Evolutionary conservation across 2,888 invertebrate species (phyloP), one percentile per base, ranked within the genome.

Genomic region (Tenthredo mesomela): DNA sequence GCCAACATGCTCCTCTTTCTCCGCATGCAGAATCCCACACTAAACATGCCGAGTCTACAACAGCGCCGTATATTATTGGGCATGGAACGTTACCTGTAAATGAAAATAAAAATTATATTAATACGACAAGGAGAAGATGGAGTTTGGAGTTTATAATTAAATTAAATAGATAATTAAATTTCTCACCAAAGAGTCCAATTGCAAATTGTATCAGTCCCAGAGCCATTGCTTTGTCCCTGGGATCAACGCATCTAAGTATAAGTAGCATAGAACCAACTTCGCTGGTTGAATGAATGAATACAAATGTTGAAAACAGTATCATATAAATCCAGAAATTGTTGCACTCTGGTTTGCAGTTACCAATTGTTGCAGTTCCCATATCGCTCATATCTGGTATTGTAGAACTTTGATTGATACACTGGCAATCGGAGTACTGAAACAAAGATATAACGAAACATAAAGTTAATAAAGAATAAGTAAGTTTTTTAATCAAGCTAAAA

Each of bases 191-290:
- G 88, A 98, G 95, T 85, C 98, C 98, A 88, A 98, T 98, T 85
- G 98, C 98, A 93, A 98, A 98, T 93, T 98, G 98, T 92, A 98
- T 98, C 91, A 98, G 96, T 43, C 98, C 98, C 94, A 98, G 95
- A 86, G 98, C 98, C 98, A 98, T 98, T 84, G 98, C 98, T 93
- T 98, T 98, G 92, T 98, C 98, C 94, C 96, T 95, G 58, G 98
- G 97, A 93, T 98, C 97, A 18, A 98, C 98, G 92, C 98, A 98
- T 83, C 98, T 96, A 93, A 98, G 96, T 86, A 98, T 98, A 86
- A 98, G 95, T 89, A 98, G 93, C 95, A 98, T 98, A 80, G 97
- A 97, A 85, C 98, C 98, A 78, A 98, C 98, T 93, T 98, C 98
- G 50, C 97, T 97, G 84, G 97, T 98, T 86, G 98, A 98, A 93